These are phyloP conservation scores for Drosophila nigricruria DNA, from an alignment of 2,888 invertebrate species.

Conservation along the genomic window DNA sequence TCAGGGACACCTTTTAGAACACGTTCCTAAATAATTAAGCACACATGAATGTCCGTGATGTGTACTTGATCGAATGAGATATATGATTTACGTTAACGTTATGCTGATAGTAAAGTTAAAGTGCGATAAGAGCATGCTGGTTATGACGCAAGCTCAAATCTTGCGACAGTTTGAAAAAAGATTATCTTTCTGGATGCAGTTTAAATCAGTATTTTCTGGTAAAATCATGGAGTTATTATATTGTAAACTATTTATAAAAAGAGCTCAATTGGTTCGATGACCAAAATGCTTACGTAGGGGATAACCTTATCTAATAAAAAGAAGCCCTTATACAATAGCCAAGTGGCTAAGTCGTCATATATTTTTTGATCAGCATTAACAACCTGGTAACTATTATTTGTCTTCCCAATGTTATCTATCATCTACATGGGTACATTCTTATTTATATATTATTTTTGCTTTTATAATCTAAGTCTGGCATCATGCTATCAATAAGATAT, in stretches of 20 bases:
- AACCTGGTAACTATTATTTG: conserved; percentile 5
- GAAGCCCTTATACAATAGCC: conserved; percentile 24
- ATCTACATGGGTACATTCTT: background rate
- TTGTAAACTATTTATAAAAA: conserved; percentile 5
- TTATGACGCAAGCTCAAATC: conserved; percentile 51
- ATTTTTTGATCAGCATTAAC: conserved; percentile 5
- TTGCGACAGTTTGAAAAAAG: conserved; percentile 14
- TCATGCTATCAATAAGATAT: background rate
- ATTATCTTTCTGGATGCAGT: conserved; percentile 34
- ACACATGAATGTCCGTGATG: conserved; percentile 19
- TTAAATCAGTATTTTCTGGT: conserved; percentile 36
- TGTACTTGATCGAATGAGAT: conserved; percentile 44
- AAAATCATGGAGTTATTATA: conserved; percentile 2
- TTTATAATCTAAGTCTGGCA: background rate
- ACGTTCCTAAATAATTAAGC: conserved; percentile 16
- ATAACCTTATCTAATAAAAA: conserved; percentile 7
- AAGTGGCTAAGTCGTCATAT: conserved; percentile 27
- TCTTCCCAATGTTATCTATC: background rate
- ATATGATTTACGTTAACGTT: conserved; percentile 25
- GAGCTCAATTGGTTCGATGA: conserved; percentile 9
- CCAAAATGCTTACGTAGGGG: conserved; percentile 14
- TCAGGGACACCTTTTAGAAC: background rate
- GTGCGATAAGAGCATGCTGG: conserved; percentile 30
- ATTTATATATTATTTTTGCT: background rate
- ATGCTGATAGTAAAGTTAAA: conserved; percentile 24